Conservation (phyloP, 2,797 vertebrate genomes). For the Scolopax bukidnonensis region DNA sequence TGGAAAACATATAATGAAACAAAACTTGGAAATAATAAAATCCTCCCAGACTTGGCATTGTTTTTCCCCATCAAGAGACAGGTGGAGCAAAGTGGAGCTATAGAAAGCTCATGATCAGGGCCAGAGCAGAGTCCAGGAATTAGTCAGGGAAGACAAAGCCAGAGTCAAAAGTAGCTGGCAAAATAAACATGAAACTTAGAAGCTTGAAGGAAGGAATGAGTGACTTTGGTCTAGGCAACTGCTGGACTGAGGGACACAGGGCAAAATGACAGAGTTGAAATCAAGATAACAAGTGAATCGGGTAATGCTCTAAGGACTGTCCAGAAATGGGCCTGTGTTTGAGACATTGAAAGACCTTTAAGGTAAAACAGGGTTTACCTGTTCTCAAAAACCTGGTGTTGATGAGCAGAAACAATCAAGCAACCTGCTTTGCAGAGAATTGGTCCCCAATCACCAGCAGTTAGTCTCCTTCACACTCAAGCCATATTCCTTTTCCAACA, state of each 20-base stretch:
- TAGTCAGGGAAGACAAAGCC: background rate
- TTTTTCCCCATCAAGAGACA: background rate
- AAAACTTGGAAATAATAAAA: background rate
- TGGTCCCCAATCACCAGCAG: background rate
- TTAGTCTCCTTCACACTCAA: background rate
- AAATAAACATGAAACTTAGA: background rate
- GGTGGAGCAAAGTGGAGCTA: background rate
- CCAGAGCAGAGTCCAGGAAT: background rate
- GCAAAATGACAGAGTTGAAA: background rate
- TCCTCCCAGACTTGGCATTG: background rate
- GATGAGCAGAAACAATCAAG: background rate
- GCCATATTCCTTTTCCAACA: background rate
- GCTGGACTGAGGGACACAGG: background rate
- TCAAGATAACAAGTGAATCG: background rate
- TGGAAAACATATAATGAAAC: background rate
- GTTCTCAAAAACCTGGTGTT: background rate
- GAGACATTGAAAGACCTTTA: background rate
- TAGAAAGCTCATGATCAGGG: background rate
- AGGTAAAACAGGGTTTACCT: background rate
- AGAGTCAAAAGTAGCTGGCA: background rate
- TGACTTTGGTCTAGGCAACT: background rate
- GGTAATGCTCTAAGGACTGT: background rate
- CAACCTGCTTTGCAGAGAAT: background rate
- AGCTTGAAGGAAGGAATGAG: background rate
- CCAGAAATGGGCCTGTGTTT: background rate